A percentile compares a stretch with the other conserved stretches of the same genome.
Evolutionary conservation across 2,888 invertebrate genomes (phyloP).

Genomic region (Cyclophora punctaria): DNA sequence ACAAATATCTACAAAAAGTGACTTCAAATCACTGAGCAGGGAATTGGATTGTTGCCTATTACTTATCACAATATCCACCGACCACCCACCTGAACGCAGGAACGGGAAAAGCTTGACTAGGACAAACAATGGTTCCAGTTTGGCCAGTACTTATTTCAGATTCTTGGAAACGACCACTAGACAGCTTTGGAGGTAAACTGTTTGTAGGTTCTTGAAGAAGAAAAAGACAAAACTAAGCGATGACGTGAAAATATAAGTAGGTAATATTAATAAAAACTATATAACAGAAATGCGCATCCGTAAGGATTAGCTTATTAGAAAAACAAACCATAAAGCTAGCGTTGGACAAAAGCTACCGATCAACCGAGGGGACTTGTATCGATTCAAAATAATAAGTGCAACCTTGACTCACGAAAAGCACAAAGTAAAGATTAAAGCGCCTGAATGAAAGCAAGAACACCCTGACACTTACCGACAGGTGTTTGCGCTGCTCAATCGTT

Average conservation of each 20-base stretch:
- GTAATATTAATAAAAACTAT: constrained; percentile 14
- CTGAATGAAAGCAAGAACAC: constrained; percentile 69
- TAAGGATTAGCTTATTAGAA: constrained; percentile 19
- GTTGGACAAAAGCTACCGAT: constrained; percentile 33
- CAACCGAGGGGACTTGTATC: constrained; percentile 25
- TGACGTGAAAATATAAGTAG: constrained; percentile 16
- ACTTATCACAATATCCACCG: constrained; percentile 9
- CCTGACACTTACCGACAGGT: constrained; percentile 74
- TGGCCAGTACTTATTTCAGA: constrained; percentile 42
- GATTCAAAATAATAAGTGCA: constrained; percentile 29
- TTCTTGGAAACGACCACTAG: constrained; percentile 74
- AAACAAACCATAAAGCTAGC: constrained; percentile 25
- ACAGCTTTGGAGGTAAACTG: constrained; percentile 78
- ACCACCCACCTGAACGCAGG: constrained; percentile 81
- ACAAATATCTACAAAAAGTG: not conserved
- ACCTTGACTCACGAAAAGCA: constrained; percentile 60
- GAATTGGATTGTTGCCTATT: not conserved
- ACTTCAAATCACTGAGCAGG: not conserved
- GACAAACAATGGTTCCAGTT: constrained; percentile 77
- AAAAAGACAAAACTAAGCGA: constrained; percentile 28
- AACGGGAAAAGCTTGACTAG: constrained; percentile 84
- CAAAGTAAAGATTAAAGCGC: constrained; percentile 74
- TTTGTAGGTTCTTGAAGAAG: constrained; percentile 78
- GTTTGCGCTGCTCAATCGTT: constrained; percentile 71
- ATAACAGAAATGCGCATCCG: constrained; percentile 12